Evolutionary conservation across 1,140 invertebrate genomes (phyloP), one percentile per base, ranked within the genome.

Genomic region (Gyrodactylus bullatarudis): DNA sequence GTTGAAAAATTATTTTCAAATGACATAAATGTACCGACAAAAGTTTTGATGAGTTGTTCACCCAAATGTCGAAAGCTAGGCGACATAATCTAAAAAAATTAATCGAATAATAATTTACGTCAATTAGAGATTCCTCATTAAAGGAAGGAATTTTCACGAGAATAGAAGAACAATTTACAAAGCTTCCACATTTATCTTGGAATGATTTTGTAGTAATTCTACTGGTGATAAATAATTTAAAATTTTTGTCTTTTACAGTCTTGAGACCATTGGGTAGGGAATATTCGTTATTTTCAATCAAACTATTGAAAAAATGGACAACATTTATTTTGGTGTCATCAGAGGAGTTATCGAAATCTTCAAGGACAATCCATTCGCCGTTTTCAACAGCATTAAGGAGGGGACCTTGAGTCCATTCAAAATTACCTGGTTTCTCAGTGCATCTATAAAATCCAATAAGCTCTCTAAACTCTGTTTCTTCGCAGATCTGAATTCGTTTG

Each of bases 341-440:
- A 2, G 88, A 87, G 19, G 91, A 91, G 76, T 85, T 86, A 78
- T 98, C 92, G 74, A 99, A 86, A 79, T 98, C 94, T 84, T 99
- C 94, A 54, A 99, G 79, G 0, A 98, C 80, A 68, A 99, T 80
- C 90, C 95, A 94, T 78, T 88, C 85, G 0, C 91, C 91, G 77
- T 87, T 83, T 75, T 85, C 84, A 1, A 96, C 87, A 74, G 90
- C 91, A 85, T 89, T 80, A 21, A 79, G 78, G 68, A 82, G 75
- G 1, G 78, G 86, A 68, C 94, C 94, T 2, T 92, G 86, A 76
- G 88, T 85, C 93, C 93, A 99, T 26, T 91, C 80, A 83, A 99
- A 99, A 81, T 98, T 89, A 34, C 93, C 93, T 1, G 92, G 92
- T 27, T 93, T 84, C 78, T 96, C 91, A 0, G 93, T 94, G 79